Base-by-base conservation (phyloP, 2,888 invertebrate genomes). In the Drosophila setosimentum region DNA sequence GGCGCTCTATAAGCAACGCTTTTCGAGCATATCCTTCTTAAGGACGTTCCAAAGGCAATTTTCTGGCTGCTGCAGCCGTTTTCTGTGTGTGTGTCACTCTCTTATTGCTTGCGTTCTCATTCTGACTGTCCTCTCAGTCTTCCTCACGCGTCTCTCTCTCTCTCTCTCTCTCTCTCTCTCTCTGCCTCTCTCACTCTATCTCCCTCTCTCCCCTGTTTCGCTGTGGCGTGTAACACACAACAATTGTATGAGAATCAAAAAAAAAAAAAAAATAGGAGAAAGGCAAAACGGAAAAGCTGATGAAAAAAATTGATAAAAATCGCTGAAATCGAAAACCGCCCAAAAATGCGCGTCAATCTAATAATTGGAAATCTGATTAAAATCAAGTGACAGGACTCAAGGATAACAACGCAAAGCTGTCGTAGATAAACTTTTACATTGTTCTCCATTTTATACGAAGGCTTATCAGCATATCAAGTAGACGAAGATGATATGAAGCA, bases 21-120 rank as follows among this genome's bases (percentile, higher is more conserved):
- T 91, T 83, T 78, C 87, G 75, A 80, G 80, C 82, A 82, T 78
- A 91, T 91, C 83, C 89, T 91, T 91, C 92, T 91, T 91, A 90
- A 92, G 91, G 91, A 92, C 92, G 90, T 92, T 92, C 92, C 92
- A 92, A 91, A 91, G 91, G 90, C 91, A 91, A 92, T 91, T 91
- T 89, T 82, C 76, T 84, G 78, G 40, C 67, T 67, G 83, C 85
- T 66, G 71, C 76, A 70, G 68, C 76, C 77, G 73, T 75, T 64
- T 63, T 37, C 53, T 60, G 37, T 72, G 42, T 65, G 59, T 73
- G 54, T 30, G 51, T 70, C 70, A 67, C 68, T 64, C 65, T 71
- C 76, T 82, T 59, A 49, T 60, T 29, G 67, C 61, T 63, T 61
- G 63, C 71, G 49, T 64, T 61, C 70, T 63, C 67, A 48, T 40